A percentile compares a stretch with the other conserved stretches of the same genome.
These are phyloP conservation scores for Hoplodrina blanda DNA, from an alignment of 2,888 invertebrate species.

Conservation along the genomic window DNA sequence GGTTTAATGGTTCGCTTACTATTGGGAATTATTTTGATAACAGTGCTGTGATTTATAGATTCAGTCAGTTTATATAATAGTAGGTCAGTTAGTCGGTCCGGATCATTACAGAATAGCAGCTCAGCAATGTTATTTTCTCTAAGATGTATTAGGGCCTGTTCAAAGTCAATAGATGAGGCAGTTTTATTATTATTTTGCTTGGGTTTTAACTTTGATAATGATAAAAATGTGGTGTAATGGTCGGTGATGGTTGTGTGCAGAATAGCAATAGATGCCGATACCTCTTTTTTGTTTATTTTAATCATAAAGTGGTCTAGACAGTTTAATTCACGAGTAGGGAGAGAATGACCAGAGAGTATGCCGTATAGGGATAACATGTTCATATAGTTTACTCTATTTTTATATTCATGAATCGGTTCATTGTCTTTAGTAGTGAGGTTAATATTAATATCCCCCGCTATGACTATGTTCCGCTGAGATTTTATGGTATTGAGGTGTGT, in stretches of 20 bases:
- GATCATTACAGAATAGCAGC: not conserved
- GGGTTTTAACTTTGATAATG: not conserved
- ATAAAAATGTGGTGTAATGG: not conserved
- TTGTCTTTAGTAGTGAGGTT: not conserved
- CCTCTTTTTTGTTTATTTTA: too few relatives aligned
- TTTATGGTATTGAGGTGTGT: not conserved
- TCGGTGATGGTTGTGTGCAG: not conserved
- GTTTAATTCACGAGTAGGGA: not conserved
- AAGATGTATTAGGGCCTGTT: not conserved
- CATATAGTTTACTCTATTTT: not conserved
- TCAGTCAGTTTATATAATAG: not conserved
- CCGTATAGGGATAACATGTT: not conserved
- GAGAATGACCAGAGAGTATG: not conserved
- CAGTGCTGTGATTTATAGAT: not conserved
- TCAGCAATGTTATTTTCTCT: not conserved
- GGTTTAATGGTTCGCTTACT: not conserved
- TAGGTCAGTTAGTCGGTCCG: not conserved
- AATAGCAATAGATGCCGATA: conserved; percentile 1
- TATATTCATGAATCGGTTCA: not conserved
- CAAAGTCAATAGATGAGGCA: not conserved
- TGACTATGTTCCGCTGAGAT: not conserved
- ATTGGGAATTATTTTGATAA: not conserved
- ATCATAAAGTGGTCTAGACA: not conserved
- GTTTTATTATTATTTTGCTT: not conserved
- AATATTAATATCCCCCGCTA: too few relatives aligned